A percentile compares a stretch with the other conserved stretches of the same genome.
Conservation (phyloP, 2,113 vertebrate species). For the Alethe castanea region DNA sequence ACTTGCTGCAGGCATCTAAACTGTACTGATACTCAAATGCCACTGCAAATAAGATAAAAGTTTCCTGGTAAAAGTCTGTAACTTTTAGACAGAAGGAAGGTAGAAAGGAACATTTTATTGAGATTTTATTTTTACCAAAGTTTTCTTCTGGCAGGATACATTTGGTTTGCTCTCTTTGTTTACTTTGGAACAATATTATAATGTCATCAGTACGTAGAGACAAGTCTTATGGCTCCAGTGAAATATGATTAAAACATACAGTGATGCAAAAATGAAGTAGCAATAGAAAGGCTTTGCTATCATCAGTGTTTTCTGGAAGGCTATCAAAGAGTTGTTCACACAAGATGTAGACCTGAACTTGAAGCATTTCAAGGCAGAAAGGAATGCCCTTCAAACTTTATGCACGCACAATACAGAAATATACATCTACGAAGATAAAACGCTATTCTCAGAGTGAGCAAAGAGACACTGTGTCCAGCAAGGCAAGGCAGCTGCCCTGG, state of each 20-base stretch:
- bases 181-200: background rate
- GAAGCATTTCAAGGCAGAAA: background rate
- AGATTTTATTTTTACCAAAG: background rate
- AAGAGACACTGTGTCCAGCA: too few species aligned
- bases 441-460: fast-evolving
- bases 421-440: fast-evolving
- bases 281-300: background rate
- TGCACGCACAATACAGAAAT: fast-evolving
- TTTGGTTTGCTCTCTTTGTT: background rate
- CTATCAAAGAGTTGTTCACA: background rate
- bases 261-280: background rate
- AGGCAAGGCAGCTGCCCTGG: background rate
- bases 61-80: background rate
- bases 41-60: background rate
- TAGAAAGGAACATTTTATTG: fast-evolving
- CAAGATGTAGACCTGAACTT: background rate
- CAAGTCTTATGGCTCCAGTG: background rate
- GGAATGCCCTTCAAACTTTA: background rate
- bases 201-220: background rate
- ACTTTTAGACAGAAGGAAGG: background rate
- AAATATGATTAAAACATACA: fast-evolving
- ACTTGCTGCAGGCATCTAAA: background rate
- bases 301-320: background rate
- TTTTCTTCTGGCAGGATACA: background rate
- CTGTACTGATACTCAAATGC: fast-evolving